phyloP scores from a whole-genome alignment of 2,888 invertebrate species.

The Dolichopus griseipennis region DNA sequence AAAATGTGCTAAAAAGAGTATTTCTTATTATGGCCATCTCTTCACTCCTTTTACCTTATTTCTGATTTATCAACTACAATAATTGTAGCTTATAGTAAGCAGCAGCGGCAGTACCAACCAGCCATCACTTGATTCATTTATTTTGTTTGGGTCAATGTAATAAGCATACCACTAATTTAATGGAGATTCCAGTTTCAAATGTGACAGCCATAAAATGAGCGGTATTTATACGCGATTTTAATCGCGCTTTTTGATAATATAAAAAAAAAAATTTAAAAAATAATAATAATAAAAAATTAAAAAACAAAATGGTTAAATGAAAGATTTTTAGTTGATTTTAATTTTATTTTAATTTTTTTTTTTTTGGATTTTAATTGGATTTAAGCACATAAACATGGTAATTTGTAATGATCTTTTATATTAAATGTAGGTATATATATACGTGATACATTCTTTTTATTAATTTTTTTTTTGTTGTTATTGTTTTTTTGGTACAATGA shows the following conservation, averaged over 20 bases:
- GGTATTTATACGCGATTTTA: slow-evolving; percentile 1
- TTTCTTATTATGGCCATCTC: no score
- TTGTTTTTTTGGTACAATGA: neutral
- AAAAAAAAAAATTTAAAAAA: no score
- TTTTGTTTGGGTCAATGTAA: neutral
- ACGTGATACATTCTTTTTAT: neutral
- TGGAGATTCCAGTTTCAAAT: slow-evolving; percentile 3
- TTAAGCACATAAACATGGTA: neutral
- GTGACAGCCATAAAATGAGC: slow-evolving; percentile 1
- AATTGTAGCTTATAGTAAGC: no score
- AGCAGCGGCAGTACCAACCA: neutral
- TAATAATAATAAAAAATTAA: neutral
- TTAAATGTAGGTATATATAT: neutral
- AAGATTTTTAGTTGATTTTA: neutral
- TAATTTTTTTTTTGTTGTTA: no score
- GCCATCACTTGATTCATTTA: neutral
- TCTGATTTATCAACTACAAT: no score
- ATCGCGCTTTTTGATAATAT: neutral
- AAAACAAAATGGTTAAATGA: neutral
- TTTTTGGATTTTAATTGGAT: slow-evolving; percentile 2
- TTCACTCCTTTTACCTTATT: no score
- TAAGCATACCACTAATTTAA: neutral
- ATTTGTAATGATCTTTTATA: neutral
- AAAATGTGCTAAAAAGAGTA: no score
- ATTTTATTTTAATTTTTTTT: no score